phyloP scores from a whole-genome alignment of 2,888 invertebrate genomes.

The Sicus ferrugineus region DNA sequence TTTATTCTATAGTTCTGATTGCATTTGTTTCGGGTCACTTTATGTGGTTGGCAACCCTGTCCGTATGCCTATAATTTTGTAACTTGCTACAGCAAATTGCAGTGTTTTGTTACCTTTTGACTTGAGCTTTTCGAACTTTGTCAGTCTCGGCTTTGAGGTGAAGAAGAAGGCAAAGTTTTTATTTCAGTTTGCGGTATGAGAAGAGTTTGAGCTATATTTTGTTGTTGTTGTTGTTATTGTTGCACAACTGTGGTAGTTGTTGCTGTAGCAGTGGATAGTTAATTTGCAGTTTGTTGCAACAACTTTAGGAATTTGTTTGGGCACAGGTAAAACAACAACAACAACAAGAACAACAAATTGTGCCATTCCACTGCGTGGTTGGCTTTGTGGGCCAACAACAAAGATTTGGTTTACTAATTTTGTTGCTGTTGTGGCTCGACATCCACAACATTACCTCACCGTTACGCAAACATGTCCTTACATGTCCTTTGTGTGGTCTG shows the following conservation, averaged over 20 bases:
- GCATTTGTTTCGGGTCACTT: constrained; percentile 1
- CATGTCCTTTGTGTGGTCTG: constrained; percentile 13
- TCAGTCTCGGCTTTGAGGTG: constrained; percentile 17
- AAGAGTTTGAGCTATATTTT: not conserved
- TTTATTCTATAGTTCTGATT: constrained; percentile 3
- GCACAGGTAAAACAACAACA: not conserved
- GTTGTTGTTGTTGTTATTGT: constrained; percentile 17
- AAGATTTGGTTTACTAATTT: not conserved
- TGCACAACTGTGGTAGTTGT: too few species aligned
- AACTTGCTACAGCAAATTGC: not conserved
- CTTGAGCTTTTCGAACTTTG: constrained; percentile 15
- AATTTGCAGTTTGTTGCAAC: constrained; percentile 27
- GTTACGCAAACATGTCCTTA: constrained; percentile 4
- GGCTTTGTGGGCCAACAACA: not conserved
- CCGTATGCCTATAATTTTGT: not conserved
- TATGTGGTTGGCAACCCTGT: constrained; percentile 1
- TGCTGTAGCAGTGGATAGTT: not conserved
- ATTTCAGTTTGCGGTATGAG: not conserved
- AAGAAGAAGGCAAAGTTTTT: not conserved
- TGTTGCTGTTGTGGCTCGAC: not conserved
- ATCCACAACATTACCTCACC: not conserved
- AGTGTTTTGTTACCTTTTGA: constrained; percentile 1
- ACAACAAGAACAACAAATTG: not conserved
- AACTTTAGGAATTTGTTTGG: constrained; percentile 27
- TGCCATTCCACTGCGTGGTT: not conserved